Evolutionary conservation across 2,888 invertebrate species (phyloP).

Genomic region (Phrixothrix hirtus): DNA sequence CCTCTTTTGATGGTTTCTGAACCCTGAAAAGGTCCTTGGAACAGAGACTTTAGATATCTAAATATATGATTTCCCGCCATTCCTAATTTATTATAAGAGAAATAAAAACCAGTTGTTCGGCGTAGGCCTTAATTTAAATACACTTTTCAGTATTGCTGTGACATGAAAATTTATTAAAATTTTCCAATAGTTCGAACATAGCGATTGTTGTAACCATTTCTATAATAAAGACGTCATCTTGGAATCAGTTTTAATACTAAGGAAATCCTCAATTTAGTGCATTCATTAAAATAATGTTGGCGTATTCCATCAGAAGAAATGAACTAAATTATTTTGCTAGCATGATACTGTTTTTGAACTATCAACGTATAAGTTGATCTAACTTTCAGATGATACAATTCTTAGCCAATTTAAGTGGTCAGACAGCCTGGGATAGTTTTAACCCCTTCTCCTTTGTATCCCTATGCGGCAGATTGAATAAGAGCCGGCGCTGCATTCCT

Average conservation of each 20-base stretch:
- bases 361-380: too few relatives aligned
- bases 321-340: too few relatives aligned
- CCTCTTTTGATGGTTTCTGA: conserved; percentile 33
- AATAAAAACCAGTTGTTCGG: conserved; percentile 7
- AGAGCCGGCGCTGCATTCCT: conserved; percentile 45
- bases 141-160: too few relatives aligned
- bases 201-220: too few relatives aligned
- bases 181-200: too few relatives aligned
- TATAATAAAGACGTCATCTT: too few relatives aligned
- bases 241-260: too few relatives aligned
- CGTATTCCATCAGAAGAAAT: too few relatives aligned
- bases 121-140: neutral
- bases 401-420: conserved; percentile 27
- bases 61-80: conserved; percentile 20
- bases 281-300: too few relatives aligned
- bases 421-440: conserved; percentile 26
- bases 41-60: conserved; percentile 6
- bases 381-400: conserved; percentile 16
- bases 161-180: too few relatives aligned
- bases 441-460: conserved; percentile 14
- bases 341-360: too few relatives aligned
- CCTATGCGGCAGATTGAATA: conserved; percentile 24
- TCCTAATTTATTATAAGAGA: conserved; percentile 13
- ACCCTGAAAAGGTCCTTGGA: conserved; percentile 25
- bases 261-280: too few relatives aligned